Conservation (phyloP, 2,113 vertebrate genomes). For the Anser cygnoides region DNA sequence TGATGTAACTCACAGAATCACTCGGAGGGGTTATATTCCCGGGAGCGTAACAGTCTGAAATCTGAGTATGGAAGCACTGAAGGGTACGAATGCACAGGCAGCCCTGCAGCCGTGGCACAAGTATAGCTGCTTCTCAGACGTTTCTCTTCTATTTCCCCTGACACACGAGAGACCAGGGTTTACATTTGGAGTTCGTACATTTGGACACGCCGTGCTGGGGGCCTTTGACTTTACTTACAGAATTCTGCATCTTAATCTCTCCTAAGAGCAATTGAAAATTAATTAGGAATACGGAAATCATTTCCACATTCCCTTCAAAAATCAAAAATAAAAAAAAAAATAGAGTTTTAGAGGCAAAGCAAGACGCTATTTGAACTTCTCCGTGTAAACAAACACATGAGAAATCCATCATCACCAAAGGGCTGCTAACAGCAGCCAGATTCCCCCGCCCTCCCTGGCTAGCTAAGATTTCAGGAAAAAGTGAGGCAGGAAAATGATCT, state of each 20-base stretch:
- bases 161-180: not conserved
- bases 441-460: not conserved
- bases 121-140: not conserved
- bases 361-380: not conserved
- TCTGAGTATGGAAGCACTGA: not conserved
- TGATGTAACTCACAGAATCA: not conserved
- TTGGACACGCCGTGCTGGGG: not conserved
- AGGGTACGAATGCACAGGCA: not conserved
- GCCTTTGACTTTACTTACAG: not conserved
- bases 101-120: not conserved
- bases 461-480: conserved; percentile 53
- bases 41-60: not conserved
- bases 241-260: not conserved
- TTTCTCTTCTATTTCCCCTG: not conserved
- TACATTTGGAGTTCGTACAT: not conserved
- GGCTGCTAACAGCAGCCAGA: conserved; percentile 48
- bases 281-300: not conserved
- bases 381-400: conserved; percentile 40
- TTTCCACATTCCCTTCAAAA: not conserved
- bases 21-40: not conserved
- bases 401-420: conserved; percentile 39
- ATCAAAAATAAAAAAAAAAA: not conserved
- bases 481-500: conserved; percentile 28
- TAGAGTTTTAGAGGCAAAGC: not conserved
- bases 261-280: not conserved